Conservation (phyloP, 2,888 invertebrate genomes). For the Scaptomyza reducta region DNA sequence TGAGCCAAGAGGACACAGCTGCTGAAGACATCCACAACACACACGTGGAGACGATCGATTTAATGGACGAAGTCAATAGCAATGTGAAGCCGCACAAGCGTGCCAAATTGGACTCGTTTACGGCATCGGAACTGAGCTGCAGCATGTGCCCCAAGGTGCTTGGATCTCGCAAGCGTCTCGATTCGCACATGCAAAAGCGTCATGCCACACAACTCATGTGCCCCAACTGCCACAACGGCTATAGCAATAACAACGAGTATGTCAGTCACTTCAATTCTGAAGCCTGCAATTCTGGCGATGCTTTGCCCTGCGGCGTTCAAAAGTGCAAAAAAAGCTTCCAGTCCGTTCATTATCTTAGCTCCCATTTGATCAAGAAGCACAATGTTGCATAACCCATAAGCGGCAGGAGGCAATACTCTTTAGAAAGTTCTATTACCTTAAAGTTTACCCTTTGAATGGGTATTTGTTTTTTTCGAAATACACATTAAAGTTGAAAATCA, state of each 20-base stretch:
- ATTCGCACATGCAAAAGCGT: slow-evolving; percentile 50
- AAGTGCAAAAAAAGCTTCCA: slow-evolving; percentile 45
- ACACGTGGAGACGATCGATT: slow-evolving; percentile 13
- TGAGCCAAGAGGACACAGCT: slow-evolving; percentile 5
- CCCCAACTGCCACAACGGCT: slow-evolving; percentile 21
- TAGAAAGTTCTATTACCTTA: too few relatives aligned
- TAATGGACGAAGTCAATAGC: slow-evolving; percentile 46
- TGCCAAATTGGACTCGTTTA: slow-evolving; percentile 22
- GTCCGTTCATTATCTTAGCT: slow-evolving; percentile 25
- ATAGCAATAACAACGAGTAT: slow-evolving; percentile 18
- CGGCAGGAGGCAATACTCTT: too few relatives aligned
- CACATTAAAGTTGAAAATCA: neutral
- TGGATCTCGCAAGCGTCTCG: slow-evolving; percentile 49
- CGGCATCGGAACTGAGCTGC: slow-evolving; percentile 44
- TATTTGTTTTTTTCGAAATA: neutral
- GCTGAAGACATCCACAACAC: neutral
- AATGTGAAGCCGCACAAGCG: slow-evolving; percentile 62
- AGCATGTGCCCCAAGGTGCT: slow-evolving; percentile 44
- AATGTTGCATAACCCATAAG: slow-evolving; percentile 3
- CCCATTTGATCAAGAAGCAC: slow-evolving; percentile 56
- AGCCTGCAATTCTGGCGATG: slow-evolving; percentile 20
- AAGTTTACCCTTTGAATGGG: neutral
- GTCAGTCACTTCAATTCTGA: slow-evolving; percentile 46
- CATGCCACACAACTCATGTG: slow-evolving; percentile 42
- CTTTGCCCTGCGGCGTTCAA: slow-evolving; percentile 45